These are phyloP conservation scores for Catocala nupta DNA, from an alignment of 2,888 invertebrate species.

Conservation along the genomic window DNA sequence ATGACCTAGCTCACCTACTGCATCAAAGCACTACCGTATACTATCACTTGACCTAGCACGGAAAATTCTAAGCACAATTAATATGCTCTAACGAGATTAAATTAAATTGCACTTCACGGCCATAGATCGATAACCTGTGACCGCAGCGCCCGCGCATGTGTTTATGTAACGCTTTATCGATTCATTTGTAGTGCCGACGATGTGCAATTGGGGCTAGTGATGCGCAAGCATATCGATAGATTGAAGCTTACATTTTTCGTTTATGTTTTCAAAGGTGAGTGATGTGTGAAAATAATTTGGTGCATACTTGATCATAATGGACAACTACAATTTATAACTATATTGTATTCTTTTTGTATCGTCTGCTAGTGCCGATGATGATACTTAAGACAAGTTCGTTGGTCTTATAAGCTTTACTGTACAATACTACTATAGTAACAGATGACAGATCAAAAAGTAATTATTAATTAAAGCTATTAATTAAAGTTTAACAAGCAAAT, in stretches of 20 bases:
- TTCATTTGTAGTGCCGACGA: slow-evolving; percentile 50
- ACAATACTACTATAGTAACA: no score
- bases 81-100: slow-evolving; percentile 33
- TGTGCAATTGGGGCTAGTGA: slow-evolving; percentile 38
- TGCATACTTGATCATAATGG: no score
- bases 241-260: background rate
- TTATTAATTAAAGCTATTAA: no score
- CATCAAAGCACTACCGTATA: background rate
- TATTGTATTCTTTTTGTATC: no score
- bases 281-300: no score
- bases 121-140: slow-evolving; percentile 53
- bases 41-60: slow-evolving; percentile 14
- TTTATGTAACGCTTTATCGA: slow-evolving; percentile 44
- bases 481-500: no score
- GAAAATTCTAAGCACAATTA: slow-evolving; percentile 30
- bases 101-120: slow-evolving; percentile 41
- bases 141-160: slow-evolving; percentile 31
- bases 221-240: slow-evolving; percentile 18
- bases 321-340: no score
- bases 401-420: no score
- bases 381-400: no score
- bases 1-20: background rate
- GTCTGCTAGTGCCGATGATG: no score
- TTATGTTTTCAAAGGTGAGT: no score
- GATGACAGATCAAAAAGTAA: no score